Conservation (phyloP, 2,888 invertebrate species). For the Apamea anceps region DNA sequence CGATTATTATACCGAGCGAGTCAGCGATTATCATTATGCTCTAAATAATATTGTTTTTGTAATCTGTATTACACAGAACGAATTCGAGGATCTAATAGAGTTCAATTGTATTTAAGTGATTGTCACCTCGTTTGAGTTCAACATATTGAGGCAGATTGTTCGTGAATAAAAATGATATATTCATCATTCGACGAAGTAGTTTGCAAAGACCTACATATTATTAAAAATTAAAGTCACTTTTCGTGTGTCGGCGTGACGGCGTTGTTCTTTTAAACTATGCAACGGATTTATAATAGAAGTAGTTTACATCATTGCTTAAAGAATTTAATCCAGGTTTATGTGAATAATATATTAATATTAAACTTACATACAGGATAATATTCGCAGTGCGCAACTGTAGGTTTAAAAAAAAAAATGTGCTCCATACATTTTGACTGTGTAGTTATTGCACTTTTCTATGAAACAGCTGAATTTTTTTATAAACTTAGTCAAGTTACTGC, state of each 20-base stretch:
- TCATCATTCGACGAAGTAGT: conserved; percentile 3
- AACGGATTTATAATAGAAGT: not conserved
- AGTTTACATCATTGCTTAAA: not conserved
- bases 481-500: no score
- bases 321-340: not conserved
- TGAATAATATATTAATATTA: no score
- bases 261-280: not conserved
- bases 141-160: conserved; percentile 36
- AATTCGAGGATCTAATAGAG: conserved; percentile 23
- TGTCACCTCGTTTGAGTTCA: conserved; percentile 49
- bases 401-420: no score
- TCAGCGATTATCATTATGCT: conserved; percentile 7
- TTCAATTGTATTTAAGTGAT: conserved; percentile 57
- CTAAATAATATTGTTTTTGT: conserved; percentile 6
- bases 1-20: not conserved
- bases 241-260: not conserved
- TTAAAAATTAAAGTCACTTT: not conserved
- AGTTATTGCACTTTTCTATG: no score
- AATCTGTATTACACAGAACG: conserved; percentile 9
- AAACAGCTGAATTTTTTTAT: no score
- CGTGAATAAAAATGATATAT: conserved; percentile 10
- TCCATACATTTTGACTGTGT: no score
- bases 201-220: not conserved
- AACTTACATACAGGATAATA: no score
- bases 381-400: no score